A percentile compares a stretch with the other conserved stretches of the same genome.
Conservation (phyloP, 2,888 invertebrate species). For the Macrophya annulata region DNA sequence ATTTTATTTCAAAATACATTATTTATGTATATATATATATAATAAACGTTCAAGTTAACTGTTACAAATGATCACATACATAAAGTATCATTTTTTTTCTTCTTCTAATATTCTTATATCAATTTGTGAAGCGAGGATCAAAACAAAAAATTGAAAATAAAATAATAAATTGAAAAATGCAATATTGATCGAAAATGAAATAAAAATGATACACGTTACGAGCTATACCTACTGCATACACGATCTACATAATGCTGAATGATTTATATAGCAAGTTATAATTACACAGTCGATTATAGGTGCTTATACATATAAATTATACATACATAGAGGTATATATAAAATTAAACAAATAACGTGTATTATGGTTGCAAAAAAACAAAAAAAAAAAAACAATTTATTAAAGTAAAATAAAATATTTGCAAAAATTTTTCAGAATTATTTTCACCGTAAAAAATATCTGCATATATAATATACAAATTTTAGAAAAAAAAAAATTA, state of each 20-base stretch:
- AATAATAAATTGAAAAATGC: too few relatives aligned
- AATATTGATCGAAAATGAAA: too few relatives aligned
- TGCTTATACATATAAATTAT: not conserved
- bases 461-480: too few relatives aligned
- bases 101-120: not conserved
- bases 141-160: not conserved
- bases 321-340: not conserved
- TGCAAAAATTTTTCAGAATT: too few relatives aligned
- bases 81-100: not conserved
- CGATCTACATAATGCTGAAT: not conserved
- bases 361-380: not conserved
- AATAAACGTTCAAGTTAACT: not conserved
- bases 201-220: not conserved
- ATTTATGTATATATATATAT: not conserved
- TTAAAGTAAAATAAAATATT: not conserved
- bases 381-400: not conserved
- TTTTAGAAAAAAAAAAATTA: too few relatives aligned
- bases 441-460: too few relatives aligned
- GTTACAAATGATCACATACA: not conserved
- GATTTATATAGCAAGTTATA: not conserved
- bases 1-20: slow-evolving; percentile 26
- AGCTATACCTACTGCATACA: not conserved
- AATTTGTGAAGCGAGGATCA: not conserved
- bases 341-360: not conserved
- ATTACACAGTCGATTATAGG: not conserved